Base-by-base conservation (phyloP, 2,113 vertebrate genomes). In the Atrichornis clamosus region DNA sequence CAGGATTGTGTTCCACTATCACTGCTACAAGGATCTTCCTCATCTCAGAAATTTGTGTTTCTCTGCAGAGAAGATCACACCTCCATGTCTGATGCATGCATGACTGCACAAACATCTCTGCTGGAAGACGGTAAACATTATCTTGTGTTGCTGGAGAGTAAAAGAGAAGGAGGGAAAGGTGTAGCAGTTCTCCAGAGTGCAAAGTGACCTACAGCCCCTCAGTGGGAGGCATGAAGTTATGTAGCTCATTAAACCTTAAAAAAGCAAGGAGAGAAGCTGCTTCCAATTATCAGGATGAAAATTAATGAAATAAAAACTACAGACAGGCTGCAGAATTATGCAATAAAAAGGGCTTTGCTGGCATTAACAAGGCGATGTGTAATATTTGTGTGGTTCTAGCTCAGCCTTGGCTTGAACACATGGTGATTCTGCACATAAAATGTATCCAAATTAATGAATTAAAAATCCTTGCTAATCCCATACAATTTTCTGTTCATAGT, bases 221-320 rank as follows among this genome's bases (percentile, higher is more conserved):
- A 75, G 95, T 97, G 97, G 98, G 97, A 97, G 95, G 95, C 87
- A 93, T 33, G 96, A 96, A 52, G 94, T 97, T 97, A 97, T 97
- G 95, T 97, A 97, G 97, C 96, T 98, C 96, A 98, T 98, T 98
- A 98, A 98, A 98, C 63, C 95, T 96, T 96, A 96, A 94, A 96
- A 97, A 97, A 98, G 94, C 97, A 97, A 91, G 39, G 82, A 82
- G 91, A 94, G 96, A 98, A 98, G 96, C 98, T 98, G 97, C 97
- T 98, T 98, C 97, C 90, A 98, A 98, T 98, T 98, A 98, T 96
- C 95, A 97, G 97, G 97, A 98, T 98, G 97, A 98, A 98, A 97
- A 97, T 97, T 96, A 97, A 97, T 97, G 95, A 97, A 98, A 97
- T 96, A 93, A 97, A 97, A 98, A 94, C 89, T 96, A 95, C 93